These are phyloP conservation scores for Aphodius granarius DNA, from an alignment of 2,888 invertebrate species.

Conservation along the genomic window DNA sequence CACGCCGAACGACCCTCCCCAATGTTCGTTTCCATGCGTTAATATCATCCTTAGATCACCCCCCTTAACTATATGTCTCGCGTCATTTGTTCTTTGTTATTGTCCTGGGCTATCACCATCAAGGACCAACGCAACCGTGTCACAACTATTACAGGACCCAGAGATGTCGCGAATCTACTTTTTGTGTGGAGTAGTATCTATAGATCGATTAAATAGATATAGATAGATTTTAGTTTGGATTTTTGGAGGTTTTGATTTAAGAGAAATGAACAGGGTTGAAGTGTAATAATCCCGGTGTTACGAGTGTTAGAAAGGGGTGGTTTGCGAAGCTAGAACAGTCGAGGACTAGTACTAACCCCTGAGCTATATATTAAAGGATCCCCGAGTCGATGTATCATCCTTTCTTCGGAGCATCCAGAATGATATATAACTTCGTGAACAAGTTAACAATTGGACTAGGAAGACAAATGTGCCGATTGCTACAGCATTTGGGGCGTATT, in stretches of 20 bases:
- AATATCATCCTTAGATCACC: constrained; percentile 12
- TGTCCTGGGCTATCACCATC: no score
- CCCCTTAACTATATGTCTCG: constrained; percentile 35
- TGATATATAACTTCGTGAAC: constrained; percentile 40
- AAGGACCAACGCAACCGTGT: no score
- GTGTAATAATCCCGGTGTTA: no score
- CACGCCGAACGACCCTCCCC: constrained; percentile 1
- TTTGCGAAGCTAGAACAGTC: constrained; percentile 24
- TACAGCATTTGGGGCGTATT: constrained; percentile 33
- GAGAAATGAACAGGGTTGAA: no score
- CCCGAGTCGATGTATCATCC: constrained; percentile 39
- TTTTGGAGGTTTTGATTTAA: no score
- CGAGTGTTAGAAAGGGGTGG: not conserved
- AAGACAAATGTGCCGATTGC: constrained; percentile 49
- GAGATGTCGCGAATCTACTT: no score
- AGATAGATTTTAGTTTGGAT: no score
- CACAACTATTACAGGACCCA: no score
- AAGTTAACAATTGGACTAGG: constrained; percentile 46
- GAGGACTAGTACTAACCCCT: not conserved
- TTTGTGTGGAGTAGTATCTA: no score
- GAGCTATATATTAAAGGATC: constrained; percentile 32
- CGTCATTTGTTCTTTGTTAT: constrained; percentile 31
- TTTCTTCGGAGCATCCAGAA: constrained; percentile 35
- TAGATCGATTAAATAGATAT: no score
- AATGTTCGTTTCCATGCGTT: not conserved